A percentile compares a stretch with the other conserved stretches of the same genome.
phyloP scores from a whole-genome alignment of 2,888 invertebrate species.

The Coremacera marginata region DNA sequence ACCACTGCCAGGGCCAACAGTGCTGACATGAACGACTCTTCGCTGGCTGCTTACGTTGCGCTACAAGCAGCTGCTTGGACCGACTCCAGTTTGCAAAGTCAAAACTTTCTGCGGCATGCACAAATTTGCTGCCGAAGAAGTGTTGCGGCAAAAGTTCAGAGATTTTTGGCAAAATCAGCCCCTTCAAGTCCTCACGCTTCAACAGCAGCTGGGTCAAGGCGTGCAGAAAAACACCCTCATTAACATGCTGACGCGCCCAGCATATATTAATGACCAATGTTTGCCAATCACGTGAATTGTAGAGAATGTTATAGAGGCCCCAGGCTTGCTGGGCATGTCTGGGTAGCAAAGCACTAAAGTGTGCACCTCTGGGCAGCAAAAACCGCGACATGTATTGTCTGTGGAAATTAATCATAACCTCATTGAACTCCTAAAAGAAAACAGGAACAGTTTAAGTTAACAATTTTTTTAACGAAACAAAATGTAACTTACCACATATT shows the following conservation, averaged over 20 bases:
- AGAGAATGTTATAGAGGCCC: constrained; percentile 72
- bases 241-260: constrained; percentile 78
- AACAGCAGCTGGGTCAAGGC: constrained; percentile 76
- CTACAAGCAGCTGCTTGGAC: background rate
- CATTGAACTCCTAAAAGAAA: background rate
- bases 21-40: background rate
- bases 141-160: constrained; percentile 82
- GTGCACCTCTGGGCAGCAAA: background rate
- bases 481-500: constrained; percentile 3
- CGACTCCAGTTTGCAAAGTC: constrained; percentile 47
- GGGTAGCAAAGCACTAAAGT: constrained; percentile 6
- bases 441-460: too few relatives aligned
- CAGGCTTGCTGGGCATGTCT: constrained; percentile 44
- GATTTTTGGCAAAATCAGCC: constrained; percentile 77
- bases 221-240: constrained; percentile 80
- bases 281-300: constrained; percentile 74
- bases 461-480: background rate
- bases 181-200: constrained; percentile 76
- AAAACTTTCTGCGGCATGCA: constrained; percentile 75
- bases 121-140: constrained; percentile 77
- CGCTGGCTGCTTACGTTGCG: background rate
- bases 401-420: constrained; percentile 35
- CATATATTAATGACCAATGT: constrained; percentile 71
- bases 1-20: constrained; percentile 21
- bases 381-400: background rate